Percentiles rank a stretch among this genome's conserved stretches.
Conservation (phyloP, 2,113 vertebrate genomes). For the Rhegmatorhina hoffmannsi region DNA sequence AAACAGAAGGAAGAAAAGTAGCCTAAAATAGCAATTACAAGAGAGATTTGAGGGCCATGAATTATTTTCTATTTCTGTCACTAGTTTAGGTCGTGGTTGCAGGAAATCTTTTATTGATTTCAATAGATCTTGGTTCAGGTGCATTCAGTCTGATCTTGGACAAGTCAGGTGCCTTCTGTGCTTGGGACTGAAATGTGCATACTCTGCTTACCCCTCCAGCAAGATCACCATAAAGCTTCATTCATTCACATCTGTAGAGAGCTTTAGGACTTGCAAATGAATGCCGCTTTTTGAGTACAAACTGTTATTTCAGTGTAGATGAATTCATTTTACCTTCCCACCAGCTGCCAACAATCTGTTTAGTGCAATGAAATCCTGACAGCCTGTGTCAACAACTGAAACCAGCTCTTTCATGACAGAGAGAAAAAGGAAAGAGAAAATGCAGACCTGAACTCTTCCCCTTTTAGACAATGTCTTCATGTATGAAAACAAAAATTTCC, state of each 20-base stretch:
- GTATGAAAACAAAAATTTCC: constrained; percentile 8
- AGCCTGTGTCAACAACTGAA: background rate
- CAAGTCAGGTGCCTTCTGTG: background rate
- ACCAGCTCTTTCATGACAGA: background rate
- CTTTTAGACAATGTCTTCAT: background rate
- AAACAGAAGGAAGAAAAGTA: constrained; percentile 52
- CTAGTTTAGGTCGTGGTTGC: background rate
- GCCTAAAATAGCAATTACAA: constrained; percentile 45
- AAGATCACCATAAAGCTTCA: background rate
- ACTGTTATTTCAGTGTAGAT: constrained; percentile 2
- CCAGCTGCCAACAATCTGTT: constrained; percentile 19
- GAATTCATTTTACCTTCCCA: constrained; percentile 10
- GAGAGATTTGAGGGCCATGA: background rate
- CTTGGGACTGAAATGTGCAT: background rate
- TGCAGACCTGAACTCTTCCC: background rate
- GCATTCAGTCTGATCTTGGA: background rate
- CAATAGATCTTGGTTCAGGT: background rate
- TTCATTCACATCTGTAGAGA: constrained; percentile 9
- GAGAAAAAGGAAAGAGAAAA: background rate
- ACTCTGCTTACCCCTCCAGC: background rate
- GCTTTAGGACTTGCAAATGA: background rate
- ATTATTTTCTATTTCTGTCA: constrained; percentile 10
- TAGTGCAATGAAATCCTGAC: constrained; percentile 20
- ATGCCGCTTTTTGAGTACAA: background rate
- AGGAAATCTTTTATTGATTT: background rate